A percentile compares a stretch with the other conserved stretches of the same genome.
phyloP scores from a whole-genome alignment of 2,113 vertebrate genomes.

The Myanophis thanlyinensis region DNA sequence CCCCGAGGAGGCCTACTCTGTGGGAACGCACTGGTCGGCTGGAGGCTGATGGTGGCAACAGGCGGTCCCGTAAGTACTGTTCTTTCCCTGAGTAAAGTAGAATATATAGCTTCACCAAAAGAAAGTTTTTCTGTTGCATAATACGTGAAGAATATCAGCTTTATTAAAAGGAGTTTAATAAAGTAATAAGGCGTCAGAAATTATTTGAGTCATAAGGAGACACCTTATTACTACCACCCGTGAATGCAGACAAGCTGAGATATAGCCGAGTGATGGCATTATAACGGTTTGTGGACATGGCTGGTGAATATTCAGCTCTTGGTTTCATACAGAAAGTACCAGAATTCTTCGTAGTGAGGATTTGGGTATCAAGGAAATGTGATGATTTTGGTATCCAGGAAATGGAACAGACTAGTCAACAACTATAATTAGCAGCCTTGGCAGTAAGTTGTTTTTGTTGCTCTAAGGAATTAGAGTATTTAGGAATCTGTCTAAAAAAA shows the following conservation, averaged over 20 bases:
- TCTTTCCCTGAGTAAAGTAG: neutral
- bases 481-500: neutral
- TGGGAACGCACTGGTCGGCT: too few relatives aligned
- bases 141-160: rapidly evolving
- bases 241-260: neutral
- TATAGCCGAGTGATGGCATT: neutral
- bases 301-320: neutral
- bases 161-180: neutral
- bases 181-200: neutral
- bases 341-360: neutral
- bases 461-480: neutral
- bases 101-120: rapidly evolving
- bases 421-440: neutral
- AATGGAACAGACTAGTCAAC: neutral
- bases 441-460: neutral
- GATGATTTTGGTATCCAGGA: neutral
- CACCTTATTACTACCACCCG: neutral
- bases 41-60: too few relatives aligned
- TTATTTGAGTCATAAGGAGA: neutral
- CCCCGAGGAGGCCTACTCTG: too few relatives aligned
- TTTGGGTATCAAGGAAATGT: neutral
- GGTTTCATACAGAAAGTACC: neutral
- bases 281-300: neutral
- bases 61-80: too few relatives aligned
- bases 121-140: rapidly evolving